Evolutionary conservation across 2,113 vertebrate genomes (phyloP), one percentile per base, ranked within the genome.

Genomic region (Entomyzon cyanotis): DNA sequence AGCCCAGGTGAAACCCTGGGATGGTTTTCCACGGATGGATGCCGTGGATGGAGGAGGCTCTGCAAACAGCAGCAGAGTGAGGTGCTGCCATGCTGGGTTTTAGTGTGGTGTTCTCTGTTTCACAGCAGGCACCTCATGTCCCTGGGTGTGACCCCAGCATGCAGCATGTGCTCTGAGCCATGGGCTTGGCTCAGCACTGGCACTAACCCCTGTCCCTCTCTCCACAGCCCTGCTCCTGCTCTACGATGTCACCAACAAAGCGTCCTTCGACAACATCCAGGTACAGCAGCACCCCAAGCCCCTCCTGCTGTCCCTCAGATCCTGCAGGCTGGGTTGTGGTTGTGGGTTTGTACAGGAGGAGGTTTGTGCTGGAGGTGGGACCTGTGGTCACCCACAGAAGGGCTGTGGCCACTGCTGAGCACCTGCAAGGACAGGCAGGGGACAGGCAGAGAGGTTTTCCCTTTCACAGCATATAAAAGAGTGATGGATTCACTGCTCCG

Each of bases 191-290:
- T 17, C 15, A 62, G 44, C 58, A 27, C 27, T 0, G 1, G 30
- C 60, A 12, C 64, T 95, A 22, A 96, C 0, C 25, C 2, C 63
- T 3, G 0, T 59, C 75, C 58, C 70, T 97, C 69, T 97, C 89
- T 95, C 94, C 53, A 4, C 96, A 99, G 99, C 99, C 75, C 98
- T 99, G 95, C 98, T 99, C 87, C 97, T 99, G 94, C 98, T 99
- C 55, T 99, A 99, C 10, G 99, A 99, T 10, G 98, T 99, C 95
- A 99, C 99, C 95, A 99, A 99, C 98, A 99, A 98, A 96, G 97
- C 98, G 0, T 99, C 99, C 5, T 99, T 99, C 2, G 99, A 99
- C 98, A 99, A 99, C 98, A 99, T 99, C 91, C 98, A 98, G 98
- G 99, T 99, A 97, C 28, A 96, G 62, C 46, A 19, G 49, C 59